These are phyloP conservation scores for Acyrthosiphon pisum DNA, from an alignment of 1,140 invertebrate genomes.

Conservation along the genomic window DNA sequence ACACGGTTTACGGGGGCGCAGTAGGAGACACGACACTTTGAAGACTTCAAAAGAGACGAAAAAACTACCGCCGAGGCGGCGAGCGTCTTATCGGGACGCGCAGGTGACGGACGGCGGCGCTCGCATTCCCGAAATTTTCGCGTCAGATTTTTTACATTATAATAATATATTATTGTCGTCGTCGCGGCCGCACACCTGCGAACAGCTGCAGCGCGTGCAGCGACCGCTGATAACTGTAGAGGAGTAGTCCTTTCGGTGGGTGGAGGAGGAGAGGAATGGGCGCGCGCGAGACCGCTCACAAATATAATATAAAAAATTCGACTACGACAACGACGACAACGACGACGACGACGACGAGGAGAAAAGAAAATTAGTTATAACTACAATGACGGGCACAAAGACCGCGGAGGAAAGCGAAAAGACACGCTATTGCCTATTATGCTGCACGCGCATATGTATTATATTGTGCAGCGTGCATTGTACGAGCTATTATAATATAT, in stretches of 20 bases:
- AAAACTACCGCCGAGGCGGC: neutral
- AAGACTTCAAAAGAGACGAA: neutral
- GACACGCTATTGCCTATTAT: neutral
- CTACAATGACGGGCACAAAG: neutral
- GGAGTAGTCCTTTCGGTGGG: neutral
- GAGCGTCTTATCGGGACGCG: neutral
- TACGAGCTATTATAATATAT: neutral
- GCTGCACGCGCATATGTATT: neutral
- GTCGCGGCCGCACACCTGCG: neutral
- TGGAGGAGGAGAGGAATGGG: neutral
- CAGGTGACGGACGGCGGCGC: neutral
- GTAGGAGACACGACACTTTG: neutral
- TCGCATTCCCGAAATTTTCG: slow-evolving; percentile 34
- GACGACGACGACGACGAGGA: neutral
- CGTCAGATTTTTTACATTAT: slow-evolving; percentile 5
- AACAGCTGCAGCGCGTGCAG: slow-evolving; percentile 20
- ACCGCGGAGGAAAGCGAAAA: neutral
- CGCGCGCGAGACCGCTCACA: neutral
- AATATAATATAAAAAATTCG: neutral
- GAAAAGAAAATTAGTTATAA: neutral
- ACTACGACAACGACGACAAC: neutral
- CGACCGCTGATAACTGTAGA: neutral
- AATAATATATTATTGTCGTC: neutral
- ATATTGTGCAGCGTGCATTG: neutral
- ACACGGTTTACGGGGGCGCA: neutral